Base-by-base conservation (phyloP, 2,113 vertebrate species). In the Entomyzon cyanotis region DNA sequence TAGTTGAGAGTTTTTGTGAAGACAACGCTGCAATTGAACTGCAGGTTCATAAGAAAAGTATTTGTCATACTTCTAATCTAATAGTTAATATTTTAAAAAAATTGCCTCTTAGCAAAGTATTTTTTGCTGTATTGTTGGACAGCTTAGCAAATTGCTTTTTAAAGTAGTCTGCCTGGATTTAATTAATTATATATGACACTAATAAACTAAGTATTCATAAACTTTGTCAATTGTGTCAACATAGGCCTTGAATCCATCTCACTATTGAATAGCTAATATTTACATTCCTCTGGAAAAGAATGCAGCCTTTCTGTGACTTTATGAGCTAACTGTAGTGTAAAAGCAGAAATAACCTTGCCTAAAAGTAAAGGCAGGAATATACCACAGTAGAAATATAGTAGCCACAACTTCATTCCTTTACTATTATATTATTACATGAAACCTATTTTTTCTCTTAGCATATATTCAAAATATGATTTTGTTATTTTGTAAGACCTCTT, bases 131-230 rank as follows among this genome's bases (percentile, higher is more conserved):
- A 39, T 87, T 63, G 18, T 52, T 63, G 78, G 86, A 83, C 49
- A 67, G n/a, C 23, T 59, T 83, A 80, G 75, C 19, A 91, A 95
- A 91, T 81, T 62, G 46, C n/a, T 95, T 69, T 96, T 83, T 91
- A 85, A 83, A 90, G 62, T 19, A 60, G 42, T 59, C 41, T 81
- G 68, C 52, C 52, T 90, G 31, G 25, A 52, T 73, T 84, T 27
- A 87, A 93, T 95, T 92, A 93, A 86, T 93, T 90, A 89, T 94
- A 92, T 84, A 76, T 58, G 42, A 81, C 56, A 35, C 55, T 94
- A 85, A 87, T 93, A 95, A 96, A 94, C 53, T 55, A 89, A 83
- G 58, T 52, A 90, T 93, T 96, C 95, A 79, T 78, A 92, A 96
- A 91, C 27, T 33, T 3, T 71, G 76, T 59, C 0, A 4, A 78